These are phyloP conservation scores for Zapornia atra DNA, from an alignment of 2,113 vertebrate genomes.

Conservation along the genomic window DNA sequence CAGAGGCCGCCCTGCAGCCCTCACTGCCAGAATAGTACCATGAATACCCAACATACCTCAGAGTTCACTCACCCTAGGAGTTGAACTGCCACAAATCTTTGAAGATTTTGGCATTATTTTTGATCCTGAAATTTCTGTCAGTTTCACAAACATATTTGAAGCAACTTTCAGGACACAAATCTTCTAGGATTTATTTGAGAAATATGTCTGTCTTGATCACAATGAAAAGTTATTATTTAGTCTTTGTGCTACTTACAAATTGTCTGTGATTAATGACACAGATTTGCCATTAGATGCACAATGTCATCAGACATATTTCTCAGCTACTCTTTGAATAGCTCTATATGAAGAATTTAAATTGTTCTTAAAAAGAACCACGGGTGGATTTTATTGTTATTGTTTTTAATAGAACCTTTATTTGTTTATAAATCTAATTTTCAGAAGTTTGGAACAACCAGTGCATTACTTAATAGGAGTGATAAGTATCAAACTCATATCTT, in stretches of 20 bases:
- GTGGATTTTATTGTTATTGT: neutral
- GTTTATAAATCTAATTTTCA: neutral
- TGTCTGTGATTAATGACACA: neutral
- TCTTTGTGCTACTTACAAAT: neutral
- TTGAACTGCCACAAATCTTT: neutral
- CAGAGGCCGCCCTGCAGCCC: neutral
- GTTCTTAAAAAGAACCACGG: neutral
- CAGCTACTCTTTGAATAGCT: neutral
- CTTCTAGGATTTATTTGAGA: neutral
- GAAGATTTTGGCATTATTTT: neutral
- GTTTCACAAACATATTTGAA: neutral
- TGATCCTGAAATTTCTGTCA: neutral
- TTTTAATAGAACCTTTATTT: neutral
- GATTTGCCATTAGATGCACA: neutral
- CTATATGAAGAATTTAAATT: neutral
- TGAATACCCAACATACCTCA: neutral
- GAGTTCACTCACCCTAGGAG: neutral
- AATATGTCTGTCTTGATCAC: neutral
- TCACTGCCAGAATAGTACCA: neutral
- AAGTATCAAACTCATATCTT: neutral
- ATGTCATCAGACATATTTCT: neutral
- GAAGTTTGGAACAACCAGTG: neutral
- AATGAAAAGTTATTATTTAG: neutral
- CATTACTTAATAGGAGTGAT: neutral
- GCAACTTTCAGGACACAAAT: neutral